Evolutionary conservation across 2,113 vertebrate genomes (phyloP), one percentile per base, ranked within the genome.

Genomic region (Mesoclemmys tuberculata): DNA sequence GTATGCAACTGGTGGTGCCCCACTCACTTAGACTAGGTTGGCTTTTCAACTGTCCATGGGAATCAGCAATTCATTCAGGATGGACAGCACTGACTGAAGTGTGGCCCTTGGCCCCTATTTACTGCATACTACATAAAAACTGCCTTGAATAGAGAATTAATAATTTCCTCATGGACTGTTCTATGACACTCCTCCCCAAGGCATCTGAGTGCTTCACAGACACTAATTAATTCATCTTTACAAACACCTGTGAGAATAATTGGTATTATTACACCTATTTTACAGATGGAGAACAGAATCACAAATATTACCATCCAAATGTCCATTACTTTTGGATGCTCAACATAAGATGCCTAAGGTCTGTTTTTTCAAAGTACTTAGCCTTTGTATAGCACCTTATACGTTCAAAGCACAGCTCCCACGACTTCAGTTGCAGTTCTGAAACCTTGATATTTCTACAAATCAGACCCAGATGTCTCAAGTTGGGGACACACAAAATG

Each of bases 401-500:
- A 11, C 90, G 29, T 93, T 95, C 85, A 83, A 58, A 80, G 8
- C 2, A 21, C 48, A 0, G 0, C 84, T 82, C 56, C 82, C 80
- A 90, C 52, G 82, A 44, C 44, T 48, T 88, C 11, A 56, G 31
- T 41, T 82, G 88, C 3, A 5, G 51, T 88, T 82, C n/a, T 84
- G 38, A 86, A 54, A 91, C 11, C 64, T 71, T 83, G 95, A 77
- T 3, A 54, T 49, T 95, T 86, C 41, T 80, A 80, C 46, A 89
- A 89, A 94, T 82, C 5, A 46, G 81, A 95, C 2, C 7, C 35
- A 21, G 86, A 86, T 48, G 14, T 94, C 79, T 77, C 48, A 80
- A 92, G 56, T 82, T 88, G 52, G 58, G 93, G 87, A 82, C 71
- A 84, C 52, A 19, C 48, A 90, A 94, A 95, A 96, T 79, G 48